Base-by-base conservation (phyloP, 2,113 vertebrate genomes). In the Hippolais icterina region DNA sequence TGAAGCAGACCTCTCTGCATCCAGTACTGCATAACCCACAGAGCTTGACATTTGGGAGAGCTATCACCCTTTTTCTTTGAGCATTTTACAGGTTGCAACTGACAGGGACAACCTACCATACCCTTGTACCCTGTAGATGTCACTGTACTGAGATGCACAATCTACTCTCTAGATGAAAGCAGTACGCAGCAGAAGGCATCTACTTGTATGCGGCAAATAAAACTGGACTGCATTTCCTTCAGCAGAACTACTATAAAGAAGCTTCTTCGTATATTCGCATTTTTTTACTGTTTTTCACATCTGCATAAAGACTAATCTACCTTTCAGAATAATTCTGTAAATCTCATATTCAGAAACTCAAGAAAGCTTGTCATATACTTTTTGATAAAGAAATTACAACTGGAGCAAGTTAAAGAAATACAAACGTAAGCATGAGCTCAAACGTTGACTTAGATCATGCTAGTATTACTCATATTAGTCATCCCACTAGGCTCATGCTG, bases 391-490 rank as follows among this genome's bases (percentile, higher is more conserved):
- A 69, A 82, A 88, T 21, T 49, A 12, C 59, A 83, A 74, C 15
- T 47, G 65, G 91, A 94, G 69, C n/a, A 79, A 88, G 35, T 89
- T 57, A 81, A 39, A 82, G 17, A 94, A 93, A 76, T 6, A 93
- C 27, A 78, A 90, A 80, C 5, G 29, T 37, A 66, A 85, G 70
- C 17, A 63, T 72, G 56, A 93, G 66, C n/a, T 89, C 87, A 89
- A 91, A 91, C 6, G 14, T 87, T 94, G 91, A 96, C 65, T 89
- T 83, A 92, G 68, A 89, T 52, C 75, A 84, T 71, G 71, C 33
- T 49, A 44, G 31, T 63, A 46, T 87, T 71, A 80, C 27, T 80
- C 46, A 28, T 25, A 94, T 87, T 90, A 97, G 82, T 93, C 95
- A 96, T 88, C 92, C 17, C 37, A 65, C 63, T 37, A 68, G 71